Percentiles rank a stretch among this genome's conserved stretches.
Conservation (phyloP, 1,140 invertebrate genomes). For the Metaphire vulgaris region DNA sequence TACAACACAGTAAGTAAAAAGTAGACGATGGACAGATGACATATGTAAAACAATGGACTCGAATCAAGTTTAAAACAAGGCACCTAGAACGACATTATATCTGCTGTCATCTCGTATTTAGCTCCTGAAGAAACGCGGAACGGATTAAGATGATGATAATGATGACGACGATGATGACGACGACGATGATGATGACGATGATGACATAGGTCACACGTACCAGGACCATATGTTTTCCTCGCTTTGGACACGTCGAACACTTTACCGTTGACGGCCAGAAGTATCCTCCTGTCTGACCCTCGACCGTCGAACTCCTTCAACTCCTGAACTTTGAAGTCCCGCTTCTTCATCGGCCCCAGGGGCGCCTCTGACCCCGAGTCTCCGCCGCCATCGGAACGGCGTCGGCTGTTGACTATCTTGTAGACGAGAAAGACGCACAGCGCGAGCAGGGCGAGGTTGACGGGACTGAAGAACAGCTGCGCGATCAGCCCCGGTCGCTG, state of each 20-base stretch:
- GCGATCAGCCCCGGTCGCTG: background rate
- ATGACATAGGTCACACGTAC: too few relatives aligned
- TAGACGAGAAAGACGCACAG: conserved; percentile 75
- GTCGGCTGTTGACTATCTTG: conserved; percentile 65
- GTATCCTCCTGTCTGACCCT: conserved; percentile 69
- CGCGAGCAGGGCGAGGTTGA: conserved; percentile 69
- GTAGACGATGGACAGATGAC: too few relatives aligned
- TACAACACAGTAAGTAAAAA: too few relatives aligned
- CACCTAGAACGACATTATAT: too few relatives aligned
- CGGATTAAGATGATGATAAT: too few relatives aligned
- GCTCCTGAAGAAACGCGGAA: too few relatives aligned
- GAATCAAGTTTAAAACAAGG: too few relatives aligned
- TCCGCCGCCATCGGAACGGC: conserved; percentile 32
- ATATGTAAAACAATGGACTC: too few relatives aligned
- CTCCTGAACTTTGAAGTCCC: conserved; percentile 85
- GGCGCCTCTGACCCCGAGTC: conserved; percentile 52
- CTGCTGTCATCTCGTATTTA: too few relatives aligned
- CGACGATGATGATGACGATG: too few relatives aligned
- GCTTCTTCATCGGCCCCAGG: conserved; percentile 73
- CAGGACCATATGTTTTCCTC: conserved; percentile 82
- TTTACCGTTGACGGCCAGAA: conserved; percentile 88
- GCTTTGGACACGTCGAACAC: conserved; percentile 90
- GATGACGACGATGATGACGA: too few relatives aligned
- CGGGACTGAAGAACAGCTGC: conserved; percentile 50
- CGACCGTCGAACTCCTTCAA: conserved; percentile 71